Evolutionary conservation across 2,888 invertebrate genomes (phyloP).

Genomic region (Patella depressa): DNA sequence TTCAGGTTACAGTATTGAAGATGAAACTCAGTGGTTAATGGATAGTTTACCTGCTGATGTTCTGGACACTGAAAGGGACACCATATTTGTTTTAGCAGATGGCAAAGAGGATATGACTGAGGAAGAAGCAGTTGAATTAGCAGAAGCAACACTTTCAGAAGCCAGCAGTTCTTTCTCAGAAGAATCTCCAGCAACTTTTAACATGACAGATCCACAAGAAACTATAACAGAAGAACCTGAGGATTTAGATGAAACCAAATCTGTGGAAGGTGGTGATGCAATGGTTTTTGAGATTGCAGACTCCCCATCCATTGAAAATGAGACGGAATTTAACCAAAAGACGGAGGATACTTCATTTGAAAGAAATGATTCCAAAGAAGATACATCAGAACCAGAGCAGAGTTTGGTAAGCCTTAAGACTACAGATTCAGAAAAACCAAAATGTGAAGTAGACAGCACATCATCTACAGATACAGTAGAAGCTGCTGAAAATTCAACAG

Average conservation of each 20-base stretch:
- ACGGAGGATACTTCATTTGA: no score
- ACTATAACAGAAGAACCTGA: no score
- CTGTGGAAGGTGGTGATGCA: no score
- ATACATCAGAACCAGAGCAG: no score
- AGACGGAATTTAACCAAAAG: no score
- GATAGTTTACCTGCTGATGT: conserved; percentile 38
- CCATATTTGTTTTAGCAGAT: conserved; percentile 54
- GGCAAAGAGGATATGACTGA: conserved; percentile 49
- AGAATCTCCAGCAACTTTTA: background rate
- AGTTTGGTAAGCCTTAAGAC: no score
- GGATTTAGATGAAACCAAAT: no score
- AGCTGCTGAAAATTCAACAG: conserved; percentile 10
- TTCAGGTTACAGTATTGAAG: background rate
- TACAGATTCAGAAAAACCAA: background rate
- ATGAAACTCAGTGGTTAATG: conserved; percentile 22
- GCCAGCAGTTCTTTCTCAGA: background rate
- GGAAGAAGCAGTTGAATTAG: conserved; percentile 53
- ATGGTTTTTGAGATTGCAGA: no score
- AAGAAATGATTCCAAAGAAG: no score
- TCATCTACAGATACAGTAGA: conserved; percentile 7
- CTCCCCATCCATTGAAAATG: no score
- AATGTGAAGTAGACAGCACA: background rate
- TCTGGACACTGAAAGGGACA: conserved; percentile 29
- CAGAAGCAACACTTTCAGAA: conserved; percentile 41
- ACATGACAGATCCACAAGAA: no score